Evolutionary conservation across 2,888 invertebrate genomes (phyloP), one percentile per base, ranked within the genome.

Genomic region (Diaperis boleti): DNA sequence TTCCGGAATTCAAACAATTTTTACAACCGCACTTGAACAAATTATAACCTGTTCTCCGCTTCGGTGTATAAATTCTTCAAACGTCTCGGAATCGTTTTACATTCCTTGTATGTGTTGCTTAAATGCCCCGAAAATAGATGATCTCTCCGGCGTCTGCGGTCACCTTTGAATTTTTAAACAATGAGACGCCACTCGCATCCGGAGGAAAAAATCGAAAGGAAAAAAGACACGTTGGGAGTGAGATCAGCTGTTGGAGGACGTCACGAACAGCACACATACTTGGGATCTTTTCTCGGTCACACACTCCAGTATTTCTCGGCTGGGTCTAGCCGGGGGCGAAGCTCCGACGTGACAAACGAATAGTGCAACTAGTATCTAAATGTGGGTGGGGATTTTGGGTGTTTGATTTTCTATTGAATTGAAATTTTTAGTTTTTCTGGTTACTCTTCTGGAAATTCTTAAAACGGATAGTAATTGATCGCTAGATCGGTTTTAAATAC

Each of bases 251-350:
- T 52, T 52, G 14, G 11, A 17, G 18, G 20, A 37, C 52, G 52
- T 52, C 52, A 52, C 39, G 18, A 37, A 52, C 37, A 37, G n/a
- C 35, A 11, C 37, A 52, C 52, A 52, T 37, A 37, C 52, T 52
- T 37, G 52, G 52, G 39, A 52, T 37, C 52, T 26, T 52, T 17
- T 52, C 39, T 52, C 52, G 52, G 52, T 52, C 52, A 39, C 39
- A 52, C 7, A 26, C 52, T 52, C 37, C 29, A n/a, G n/a, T n/a
- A n/a, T n/a, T n/a, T n/a, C n/a, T n/a, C n/a, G n/a, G n/a, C n/a
- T n/a, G n/a, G n/a, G n/a, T n/a, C n/a, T n/a, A n/a, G n/a, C n/a
- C n/a, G n/a, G n/a, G n/a, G n/a, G n/a, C n/a, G n/a, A n/a, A n/a
- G n/a, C n/a, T n/a, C n/a, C n/a, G n/a, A n/a, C n/a, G n/a, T n/a